Evolutionary conservation across 2,888 invertebrate species (phyloP).

Genomic region (Metallyticus violacea): DNA sequence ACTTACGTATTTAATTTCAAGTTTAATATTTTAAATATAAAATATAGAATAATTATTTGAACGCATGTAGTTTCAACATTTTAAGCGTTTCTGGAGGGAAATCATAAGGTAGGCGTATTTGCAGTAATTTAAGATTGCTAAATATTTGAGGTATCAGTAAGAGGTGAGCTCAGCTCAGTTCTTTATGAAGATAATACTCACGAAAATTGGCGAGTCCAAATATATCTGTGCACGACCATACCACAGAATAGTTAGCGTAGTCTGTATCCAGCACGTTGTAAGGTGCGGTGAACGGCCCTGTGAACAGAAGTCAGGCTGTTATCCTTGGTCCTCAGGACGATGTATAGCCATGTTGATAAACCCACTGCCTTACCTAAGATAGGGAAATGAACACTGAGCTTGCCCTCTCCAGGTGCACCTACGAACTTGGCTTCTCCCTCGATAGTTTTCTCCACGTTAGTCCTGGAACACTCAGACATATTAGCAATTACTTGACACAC

Average conservation of each 20-base stretch:
- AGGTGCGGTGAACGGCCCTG: slow-evolving; percentile 43
- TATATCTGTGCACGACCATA: slow-evolving; percentile 58
- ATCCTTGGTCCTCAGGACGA: neutral
- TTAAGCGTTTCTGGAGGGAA: no score
- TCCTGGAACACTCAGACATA: slow-evolving; percentile 46
- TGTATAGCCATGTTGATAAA: no score
- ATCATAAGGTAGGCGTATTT: no score
- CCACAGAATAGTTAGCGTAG: slow-evolving; percentile 58
- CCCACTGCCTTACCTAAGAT: slow-evolving; percentile 43
- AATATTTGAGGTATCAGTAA: no score
- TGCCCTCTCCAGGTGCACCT: slow-evolving; percentile 55
- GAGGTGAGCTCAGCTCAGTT: no score
- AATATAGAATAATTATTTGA: no score
- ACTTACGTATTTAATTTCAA: no score
- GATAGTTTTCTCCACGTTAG: slow-evolving; percentile 54
- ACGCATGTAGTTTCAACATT: no score
- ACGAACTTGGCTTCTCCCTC: slow-evolving; percentile 55
- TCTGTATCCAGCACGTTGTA: slow-evolving; percentile 68
- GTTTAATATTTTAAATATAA: no score
- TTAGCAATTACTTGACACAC: no score
- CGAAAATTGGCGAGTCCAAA: neutral
- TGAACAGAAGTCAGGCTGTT: neutral
- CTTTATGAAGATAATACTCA: neutral
- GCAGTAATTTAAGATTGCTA: no score
- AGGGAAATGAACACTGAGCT: slow-evolving; percentile 60